Evolutionary conservation across 2,113 vertebrate genomes (phyloP).

Genomic region (Alces alces): DNA sequence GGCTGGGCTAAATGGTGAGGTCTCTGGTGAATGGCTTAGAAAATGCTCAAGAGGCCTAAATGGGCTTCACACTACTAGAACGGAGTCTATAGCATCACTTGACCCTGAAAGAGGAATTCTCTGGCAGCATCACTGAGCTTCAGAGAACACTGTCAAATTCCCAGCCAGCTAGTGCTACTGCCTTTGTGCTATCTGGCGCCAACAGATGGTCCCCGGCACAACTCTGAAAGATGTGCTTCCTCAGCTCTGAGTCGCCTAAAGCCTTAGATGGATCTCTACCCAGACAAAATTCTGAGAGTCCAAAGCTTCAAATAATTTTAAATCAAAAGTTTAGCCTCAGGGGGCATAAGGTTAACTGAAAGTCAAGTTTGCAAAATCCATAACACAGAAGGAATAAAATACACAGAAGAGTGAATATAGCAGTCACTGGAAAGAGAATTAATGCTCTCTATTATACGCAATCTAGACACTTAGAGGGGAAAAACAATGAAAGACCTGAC

Average conservation of each 20-base stretch:
- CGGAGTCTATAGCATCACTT: fast-evolving
- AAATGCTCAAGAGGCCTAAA: background rate
- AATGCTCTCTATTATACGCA: background rate
- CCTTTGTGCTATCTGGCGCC: background rate
- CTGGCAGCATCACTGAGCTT: background rate
- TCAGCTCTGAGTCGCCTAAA: background rate
- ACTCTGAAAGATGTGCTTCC: background rate
- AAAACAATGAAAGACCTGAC: background rate
- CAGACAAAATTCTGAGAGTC: background rate
- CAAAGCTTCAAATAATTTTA: slow-evolving; percentile 27
- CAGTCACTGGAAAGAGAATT: background rate
- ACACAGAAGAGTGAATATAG: background rate
- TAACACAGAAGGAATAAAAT: slow-evolving; percentile 49
- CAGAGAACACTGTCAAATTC: background rate
- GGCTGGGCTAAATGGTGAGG: background rate
- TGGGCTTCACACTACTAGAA: background rate
- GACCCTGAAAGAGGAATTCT: background rate
- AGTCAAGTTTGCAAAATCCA: slow-evolving; percentile 41
- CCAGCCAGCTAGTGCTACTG: background rate
- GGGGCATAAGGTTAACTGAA: slow-evolving; percentile 37
- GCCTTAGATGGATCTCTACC: background rate
- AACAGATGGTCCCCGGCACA: background rate
- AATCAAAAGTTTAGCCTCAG: slow-evolving; percentile 43
- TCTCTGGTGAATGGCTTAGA: background rate
- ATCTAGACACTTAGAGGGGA: background rate